Evolutionary conservation across 2,113 vertebrate genomes (phyloP), one percentile per base, ranked within the genome.

Genomic region (Taxidea taxus): DNA sequence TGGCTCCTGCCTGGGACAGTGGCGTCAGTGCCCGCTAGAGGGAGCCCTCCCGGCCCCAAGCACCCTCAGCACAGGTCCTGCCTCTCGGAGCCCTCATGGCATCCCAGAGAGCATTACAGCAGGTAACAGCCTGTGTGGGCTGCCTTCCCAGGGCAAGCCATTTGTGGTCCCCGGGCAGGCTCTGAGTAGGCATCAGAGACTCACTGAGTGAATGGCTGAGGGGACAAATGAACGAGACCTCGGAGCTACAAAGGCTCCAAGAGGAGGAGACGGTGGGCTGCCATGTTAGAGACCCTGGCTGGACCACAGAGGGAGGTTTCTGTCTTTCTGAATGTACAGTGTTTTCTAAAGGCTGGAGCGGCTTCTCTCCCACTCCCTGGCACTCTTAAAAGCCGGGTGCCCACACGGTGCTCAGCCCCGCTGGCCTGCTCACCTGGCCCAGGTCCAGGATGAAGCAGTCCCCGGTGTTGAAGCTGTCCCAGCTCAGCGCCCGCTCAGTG

Each of bases 371-470:
- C 14, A 23, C 25, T 29, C 27, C 34, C 84, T 6, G 31, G 74
- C 23, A 27, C 31, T 54, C 25, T 23, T 29, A 10, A 29, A 56
- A 42, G 47, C 54, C 0, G 0, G 3, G 16, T 34, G 29, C 20
- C 21, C 3, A 37, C 9, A 62, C 21, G 5, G 16, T 3, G 21
- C 54, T 54, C 68, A 0, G 13, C n/a, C 62, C 75, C 7, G 9
- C 37, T 68, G 11, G 54, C 16, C 37, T 0, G 0, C 97, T 39
- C 94, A 99, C 98, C 97, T 99, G 90, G 77, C 99, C 99, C 3
- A 99, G 98, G 98, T 99, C 99, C 0, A 99, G 99, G 97, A 99
- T 99, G 98, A 99, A 99, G 98, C 99, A 99, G 98, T 99, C 99
- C 0, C 99, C 99, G 0, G 99, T 99, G 98, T 99, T 99, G 98